Percentiles rank a stretch among this genome's conserved stretches.
Evolutionary conservation across 2,797 vertebrate genomes (phyloP).

Genomic region (Siniperca scherzeri): DNA sequence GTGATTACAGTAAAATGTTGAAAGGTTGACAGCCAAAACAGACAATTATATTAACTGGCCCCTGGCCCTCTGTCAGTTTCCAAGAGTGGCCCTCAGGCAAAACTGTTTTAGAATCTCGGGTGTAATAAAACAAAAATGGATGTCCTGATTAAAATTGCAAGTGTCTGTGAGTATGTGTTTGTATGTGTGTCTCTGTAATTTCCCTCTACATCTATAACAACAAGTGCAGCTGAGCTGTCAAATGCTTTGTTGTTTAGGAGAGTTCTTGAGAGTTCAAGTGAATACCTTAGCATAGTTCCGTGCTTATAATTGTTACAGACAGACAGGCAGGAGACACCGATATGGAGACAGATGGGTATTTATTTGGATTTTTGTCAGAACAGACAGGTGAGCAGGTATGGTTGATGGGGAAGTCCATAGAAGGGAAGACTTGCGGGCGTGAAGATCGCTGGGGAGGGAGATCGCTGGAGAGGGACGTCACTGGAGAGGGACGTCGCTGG

Average conservation of each 20-base stretch:
- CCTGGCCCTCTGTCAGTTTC: slow-evolving; percentile 67
- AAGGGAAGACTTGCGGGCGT: no score
- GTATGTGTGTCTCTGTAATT: slow-evolving; percentile 42
- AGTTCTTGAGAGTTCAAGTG: slow-evolving; percentile 60
- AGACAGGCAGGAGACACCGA: no score
- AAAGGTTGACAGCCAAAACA: slow-evolving; percentile 73
- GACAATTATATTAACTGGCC: slow-evolving; percentile 71
- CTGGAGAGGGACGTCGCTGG: no score
- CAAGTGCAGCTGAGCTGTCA: slow-evolving; percentile 52
- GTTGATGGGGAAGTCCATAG: no score
- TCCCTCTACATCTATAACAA: slow-evolving; percentile 6
- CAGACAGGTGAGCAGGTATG: no score
- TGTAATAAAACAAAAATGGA: slow-evolving; percentile 53
- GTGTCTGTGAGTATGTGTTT: slow-evolving; percentile 41
- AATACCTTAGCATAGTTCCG: slow-evolving; percentile 49
- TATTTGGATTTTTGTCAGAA: no score
- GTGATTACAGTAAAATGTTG: slow-evolving; percentile 65
- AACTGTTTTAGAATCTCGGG: slow-evolving; percentile 60
- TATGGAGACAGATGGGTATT: no score
- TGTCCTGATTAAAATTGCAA: slow-evolving; percentile 57
- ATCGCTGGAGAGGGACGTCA: no score
- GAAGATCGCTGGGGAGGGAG: no score
- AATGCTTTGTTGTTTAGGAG: slow-evolving; percentile 35
- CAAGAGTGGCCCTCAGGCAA: slow-evolving; percentile 56
- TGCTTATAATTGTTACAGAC: slow-evolving; percentile 29